These are phyloP conservation scores for Cardinalis cardinalis DNA, from an alignment of 2,113 vertebrate genomes.

Conservation along the genomic window DNA sequence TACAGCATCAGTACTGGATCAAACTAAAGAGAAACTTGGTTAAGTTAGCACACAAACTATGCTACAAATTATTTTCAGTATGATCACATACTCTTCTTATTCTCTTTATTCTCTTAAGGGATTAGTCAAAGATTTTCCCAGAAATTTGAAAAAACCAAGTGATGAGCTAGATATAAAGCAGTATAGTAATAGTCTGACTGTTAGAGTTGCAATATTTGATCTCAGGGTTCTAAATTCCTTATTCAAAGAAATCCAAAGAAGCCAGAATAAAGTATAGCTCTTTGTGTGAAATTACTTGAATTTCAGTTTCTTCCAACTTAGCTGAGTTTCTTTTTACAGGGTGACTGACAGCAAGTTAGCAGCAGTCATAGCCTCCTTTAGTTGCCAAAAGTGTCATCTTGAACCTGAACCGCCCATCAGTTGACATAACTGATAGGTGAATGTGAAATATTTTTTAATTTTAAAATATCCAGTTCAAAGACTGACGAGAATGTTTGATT, in stretches of 20 bases:
- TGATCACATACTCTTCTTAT: neutral
- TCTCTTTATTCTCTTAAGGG: neutral
- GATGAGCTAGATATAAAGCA: neutral
- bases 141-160: neutral
- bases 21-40: neutral
- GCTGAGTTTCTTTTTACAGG: neutral
- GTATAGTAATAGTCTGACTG: neutral
- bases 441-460: neutral
- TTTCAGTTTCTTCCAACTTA: fast-evolving
- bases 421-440: neutral
- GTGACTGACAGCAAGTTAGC: neutral
- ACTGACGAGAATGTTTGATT: neutral
- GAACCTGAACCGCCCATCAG: neutral
- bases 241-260: neutral
- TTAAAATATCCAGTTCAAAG: neutral
- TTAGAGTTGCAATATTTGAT: neutral
- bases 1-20: neutral
- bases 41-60: neutral
- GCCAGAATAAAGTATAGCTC: neutral
- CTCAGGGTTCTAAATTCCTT: neutral
- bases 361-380: neutral
- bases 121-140: neutral
- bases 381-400: neutral
- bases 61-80: neutral
- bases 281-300: neutral